Percentiles rank a stretch among this genome's conserved stretches.
phyloP scores from a whole-genome alignment of 2,888 invertebrate species.

The Apotomis turbidana region DNA sequence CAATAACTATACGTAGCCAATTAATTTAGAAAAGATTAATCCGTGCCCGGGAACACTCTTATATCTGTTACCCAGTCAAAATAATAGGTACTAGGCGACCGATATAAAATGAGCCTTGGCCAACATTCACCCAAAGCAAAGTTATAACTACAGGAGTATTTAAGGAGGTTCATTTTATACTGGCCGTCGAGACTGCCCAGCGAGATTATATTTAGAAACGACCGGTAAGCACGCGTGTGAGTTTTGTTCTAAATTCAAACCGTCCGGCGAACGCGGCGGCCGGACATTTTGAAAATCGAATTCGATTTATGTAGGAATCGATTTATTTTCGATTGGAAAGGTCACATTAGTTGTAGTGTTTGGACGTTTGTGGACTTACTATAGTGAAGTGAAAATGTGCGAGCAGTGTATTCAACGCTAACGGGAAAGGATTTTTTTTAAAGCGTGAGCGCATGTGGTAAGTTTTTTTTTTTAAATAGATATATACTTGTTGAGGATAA shows the following conservation, averaged over 20 bases:
- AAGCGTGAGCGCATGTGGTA: constrained; percentile 45
- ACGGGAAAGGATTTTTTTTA: constrained; percentile 56
- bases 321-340: constrained; percentile 74
- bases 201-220: constrained; percentile 70
- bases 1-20: constrained; percentile 2
- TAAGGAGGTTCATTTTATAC: constrained; percentile 49
- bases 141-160: neutral
- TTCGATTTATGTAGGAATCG: constrained; percentile 57
- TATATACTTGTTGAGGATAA: neutral
- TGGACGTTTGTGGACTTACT: constrained; percentile 44
- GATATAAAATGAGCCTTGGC: constrained; percentile 49
- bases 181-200: constrained; percentile 63
- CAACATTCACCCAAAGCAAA: constrained; percentile 8
- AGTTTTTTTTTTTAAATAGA: constrained; percentile 37
- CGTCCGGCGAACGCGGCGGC: constrained; percentile 71
- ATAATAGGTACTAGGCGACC: constrained; percentile 49
- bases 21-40: constrained; percentile 40
- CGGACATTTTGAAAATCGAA: constrained; percentile 61
- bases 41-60: constrained; percentile 52
- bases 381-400: constrained; percentile 69
- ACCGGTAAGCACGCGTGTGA: constrained; percentile 59
- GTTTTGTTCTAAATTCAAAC: constrained; percentile 69
- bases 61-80: constrained; percentile 59
- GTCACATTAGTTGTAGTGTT: constrained; percentile 52
- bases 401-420: constrained; percentile 74